Conservation (phyloP, 1,140 invertebrate species). For the Drosophila pseudoananassae region DNA sequence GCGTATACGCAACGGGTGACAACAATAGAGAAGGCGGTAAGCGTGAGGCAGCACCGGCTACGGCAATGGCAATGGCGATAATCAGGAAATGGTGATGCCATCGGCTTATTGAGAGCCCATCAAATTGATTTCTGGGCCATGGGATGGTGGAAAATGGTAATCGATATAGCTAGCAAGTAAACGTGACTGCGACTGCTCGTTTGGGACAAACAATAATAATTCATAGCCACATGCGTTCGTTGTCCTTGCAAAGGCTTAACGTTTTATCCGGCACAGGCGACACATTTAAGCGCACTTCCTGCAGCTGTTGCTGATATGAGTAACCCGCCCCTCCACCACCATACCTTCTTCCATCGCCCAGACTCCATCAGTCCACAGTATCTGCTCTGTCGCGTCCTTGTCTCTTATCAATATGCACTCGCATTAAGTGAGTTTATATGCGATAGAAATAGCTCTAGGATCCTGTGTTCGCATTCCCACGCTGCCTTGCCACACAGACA, state of each 20-base stretch:
- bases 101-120: slow-evolving; percentile 72
- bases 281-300: slow-evolving; percentile 79
- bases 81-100: slow-evolving; percentile 69
- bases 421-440: slow-evolving; percentile 74
- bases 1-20: slow-evolving; percentile 38
- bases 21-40: slow-evolving; percentile 49
- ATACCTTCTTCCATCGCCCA: background rate
- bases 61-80: slow-evolving; percentile 41
- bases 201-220: slow-evolving; percentile 75
- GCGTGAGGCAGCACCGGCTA: background rate
- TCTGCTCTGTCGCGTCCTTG: slow-evolving; percentile 34
- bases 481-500: slow-evolving; percentile 11
- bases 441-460: slow-evolving; percentile 50
- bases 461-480: slow-evolving; percentile 45
- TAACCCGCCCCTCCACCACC: background rate
- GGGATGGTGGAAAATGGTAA: slow-evolving; percentile 20
- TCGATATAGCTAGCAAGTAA: slow-evolving; percentile 67
- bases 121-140: slow-evolving; percentile 72
- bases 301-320: slow-evolving; percentile 74
- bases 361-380: background rate
- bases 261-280: slow-evolving; percentile 52
- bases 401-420: slow-evolving; percentile 76
- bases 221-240: slow-evolving; percentile 65
- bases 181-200: slow-evolving; percentile 55
- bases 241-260: slow-evolving; percentile 75